phyloP scores from a whole-genome alignment of 2,113 vertebrate genomes.

The Mustela nigripes region DNA sequence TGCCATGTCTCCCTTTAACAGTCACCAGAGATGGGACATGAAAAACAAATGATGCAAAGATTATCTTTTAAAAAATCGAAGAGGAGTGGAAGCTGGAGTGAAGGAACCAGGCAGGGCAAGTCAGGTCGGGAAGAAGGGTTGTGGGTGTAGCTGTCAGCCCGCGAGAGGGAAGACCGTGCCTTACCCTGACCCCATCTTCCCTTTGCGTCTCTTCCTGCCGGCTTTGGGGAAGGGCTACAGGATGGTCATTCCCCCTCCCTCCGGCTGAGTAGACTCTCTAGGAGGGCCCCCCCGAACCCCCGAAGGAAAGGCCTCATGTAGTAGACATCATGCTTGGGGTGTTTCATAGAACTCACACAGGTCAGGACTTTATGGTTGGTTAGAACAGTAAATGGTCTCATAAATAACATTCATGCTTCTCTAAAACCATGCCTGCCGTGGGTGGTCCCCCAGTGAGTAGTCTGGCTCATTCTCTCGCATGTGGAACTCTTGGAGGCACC shows the following conservation, averaged over 20 bases:
- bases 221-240: not conserved
- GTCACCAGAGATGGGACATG: not conserved
- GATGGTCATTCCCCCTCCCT: not conserved
- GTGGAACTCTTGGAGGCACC: not conserved
- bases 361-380: not conserved
- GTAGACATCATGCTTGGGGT: not conserved
- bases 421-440: not conserved
- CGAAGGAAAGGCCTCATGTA: not conserved
- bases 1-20: not conserved
- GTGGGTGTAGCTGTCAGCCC: too few relatives aligned
- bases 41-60: not conserved
- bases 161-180: not conserved
- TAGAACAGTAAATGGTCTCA: not conserved
- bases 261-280: not conserved
- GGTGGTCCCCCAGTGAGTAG: not conserved
- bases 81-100: not conserved
- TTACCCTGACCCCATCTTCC: too few relatives aligned
- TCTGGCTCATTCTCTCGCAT: not conserved
- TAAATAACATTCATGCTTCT: not conserved
- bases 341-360: not conserved
- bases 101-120: not conserved
- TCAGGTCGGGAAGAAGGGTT: not conserved
- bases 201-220: not conserved
- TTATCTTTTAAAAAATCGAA: not conserved
- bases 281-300: accelerated